These are phyloP conservation scores for Entomobrya multifasciata DNA, from an alignment of 2,888 invertebrate species.

Conservation along the genomic window DNA sequence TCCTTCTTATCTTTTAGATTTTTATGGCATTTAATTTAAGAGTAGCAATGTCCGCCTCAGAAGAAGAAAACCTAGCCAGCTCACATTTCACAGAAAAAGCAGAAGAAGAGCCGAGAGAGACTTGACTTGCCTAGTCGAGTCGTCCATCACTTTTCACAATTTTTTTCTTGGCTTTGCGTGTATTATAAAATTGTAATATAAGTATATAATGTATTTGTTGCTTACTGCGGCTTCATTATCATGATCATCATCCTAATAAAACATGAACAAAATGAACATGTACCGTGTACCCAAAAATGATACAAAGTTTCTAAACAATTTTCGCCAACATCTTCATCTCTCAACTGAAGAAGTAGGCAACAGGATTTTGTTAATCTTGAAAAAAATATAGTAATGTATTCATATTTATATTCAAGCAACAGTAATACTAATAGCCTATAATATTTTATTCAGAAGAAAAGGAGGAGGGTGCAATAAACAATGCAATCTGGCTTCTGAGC, in stretches of 20 bases:
- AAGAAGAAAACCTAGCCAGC: slow-evolving; percentile 28
- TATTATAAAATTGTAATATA: neutral
- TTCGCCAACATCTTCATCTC: slow-evolving; percentile 61
- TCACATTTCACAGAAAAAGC: slow-evolving; percentile 30
- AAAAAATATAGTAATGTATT: slow-evolving; percentile 14
- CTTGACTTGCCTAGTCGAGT: slow-evolving; percentile 13
- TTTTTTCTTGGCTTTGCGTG: slow-evolving; percentile 3
- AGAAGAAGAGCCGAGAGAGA: neutral
- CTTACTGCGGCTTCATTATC: slow-evolving; percentile 31
- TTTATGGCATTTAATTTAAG: slow-evolving; percentile 76
- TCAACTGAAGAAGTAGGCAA: too few relatives aligned
- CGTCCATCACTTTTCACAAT: slow-evolving; percentile 38
- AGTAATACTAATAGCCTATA: neutral
- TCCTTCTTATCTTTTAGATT: slow-evolving; percentile 63
- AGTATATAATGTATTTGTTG: slow-evolving; percentile 17
- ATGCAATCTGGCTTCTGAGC: slow-evolving; percentile 49
- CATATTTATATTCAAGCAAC: neutral
- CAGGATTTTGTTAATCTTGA: neutral
- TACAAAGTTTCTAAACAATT: neutral
- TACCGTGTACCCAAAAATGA: neutral
- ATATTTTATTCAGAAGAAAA: slow-evolving; percentile 42
- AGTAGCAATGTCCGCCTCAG: slow-evolving; percentile 66
- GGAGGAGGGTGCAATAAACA: slow-evolving; percentile 45
- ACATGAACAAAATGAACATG: slow-evolving; percentile 11
- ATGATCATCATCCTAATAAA: neutral